Evolutionary conservation across 2,113 vertebrate genomes (phyloP), one percentile per base, ranked within the genome.

Genomic region (Dasyprocta punctata): DNA sequence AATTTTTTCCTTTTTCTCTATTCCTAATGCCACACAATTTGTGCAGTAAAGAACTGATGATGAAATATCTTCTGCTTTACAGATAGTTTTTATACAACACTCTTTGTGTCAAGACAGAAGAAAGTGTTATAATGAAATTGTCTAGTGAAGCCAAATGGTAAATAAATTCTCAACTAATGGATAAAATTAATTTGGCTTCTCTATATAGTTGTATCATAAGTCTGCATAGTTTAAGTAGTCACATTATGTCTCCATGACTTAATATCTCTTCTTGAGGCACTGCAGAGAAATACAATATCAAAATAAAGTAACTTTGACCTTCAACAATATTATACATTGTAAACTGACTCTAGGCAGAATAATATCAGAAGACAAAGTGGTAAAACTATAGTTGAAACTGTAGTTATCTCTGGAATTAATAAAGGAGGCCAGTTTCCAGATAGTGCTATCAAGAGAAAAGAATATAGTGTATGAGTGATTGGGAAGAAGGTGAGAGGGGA

Each of bases 281-380:
- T 97, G 80, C 86, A 96, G 93, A 93, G 84, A 97, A 73, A 92
- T 41, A 49, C 61, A 97, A 90, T 75, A 94, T 86, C 97, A 98
- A 95, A 94, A 92, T 96, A 96, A 98, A 97, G 93, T 89, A 94
- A 95, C 90, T 96, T 98, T 98, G 75, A 92, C 94, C 86, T 69
- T 92, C 97, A 98, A 98, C 97, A 98, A 97, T 98, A 94, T 90
- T 97, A 81, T 96, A 82, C 95, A 98, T 98, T 99, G 98, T 98
- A 96, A 98, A 92, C 84, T 96, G 92, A 86, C 97, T 96, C 97
- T 96, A 98, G 95, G 85, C 89, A 96, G 83, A 97, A 94, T 97
- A 94, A 98, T 97, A 98, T 85, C 97, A 98, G 95, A 92, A 98
- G 98, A 97, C 94, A 98, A 90, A 94, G 93, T 92, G 84, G 92